Base-by-base conservation (phyloP, 1,140 invertebrate genomes). In the Leptinotarsa defecta region DNA sequence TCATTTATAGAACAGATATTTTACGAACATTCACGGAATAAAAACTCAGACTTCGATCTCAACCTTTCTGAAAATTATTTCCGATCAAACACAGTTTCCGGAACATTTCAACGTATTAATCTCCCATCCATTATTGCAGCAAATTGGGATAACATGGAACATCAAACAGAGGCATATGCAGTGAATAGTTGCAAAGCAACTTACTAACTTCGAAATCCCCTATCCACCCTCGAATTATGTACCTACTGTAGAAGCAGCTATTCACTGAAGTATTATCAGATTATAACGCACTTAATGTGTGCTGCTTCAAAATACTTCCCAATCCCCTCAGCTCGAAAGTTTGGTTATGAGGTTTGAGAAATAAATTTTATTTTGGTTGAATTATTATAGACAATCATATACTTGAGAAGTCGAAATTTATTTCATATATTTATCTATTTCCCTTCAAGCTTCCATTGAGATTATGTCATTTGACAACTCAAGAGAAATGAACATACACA, bases 201-300 rank as follows among this genome's bases (percentile, higher is more conserved):
- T 72, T 72, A 72, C 22, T 72, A 72, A 72, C 70, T 72, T 72
- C 24, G 70, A 62, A 72, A 72, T 61, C 70, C 57, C 13, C 49
- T 57, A 72, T 19, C 57, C 57, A 62, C 70, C 57, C 49, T 27
- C 57, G 34, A 52, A 48, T 70, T 70, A 70, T 49, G 68, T 52
- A n/a, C 34, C 34, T 43, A 43, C 34, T 49, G 68, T 22, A 24
- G 8, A 62, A 63, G 17, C 27, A 63, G 48, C 71, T 48, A 73
- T 76, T 79, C 78, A 73, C 76, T 78, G 72, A 78, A 78, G 76
- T 77, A 79, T 76, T 71, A 74, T 68, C 49, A 73, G 78, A 79
- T 78, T 76, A 79, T 78, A 79, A 79, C 78, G 78, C 78, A 77
- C 78, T 76, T 79, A 79, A 79, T 77, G 68, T 61, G 65, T 71